Base-by-base conservation (phyloP, 2,113 vertebrate species). In the Petaurus breviceps region DNA sequence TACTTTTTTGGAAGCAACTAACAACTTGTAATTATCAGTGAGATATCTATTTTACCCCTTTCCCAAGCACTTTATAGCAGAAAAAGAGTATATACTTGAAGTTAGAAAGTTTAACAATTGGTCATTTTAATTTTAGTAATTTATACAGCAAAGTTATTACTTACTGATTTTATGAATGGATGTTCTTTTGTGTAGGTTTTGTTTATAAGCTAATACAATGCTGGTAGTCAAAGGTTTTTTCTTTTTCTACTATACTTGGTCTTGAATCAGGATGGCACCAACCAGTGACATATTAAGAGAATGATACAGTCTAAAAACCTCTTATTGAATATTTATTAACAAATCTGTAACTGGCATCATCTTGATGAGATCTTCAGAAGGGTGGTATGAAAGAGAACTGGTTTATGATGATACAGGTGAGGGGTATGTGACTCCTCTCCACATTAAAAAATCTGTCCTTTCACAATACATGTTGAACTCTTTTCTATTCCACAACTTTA, bases 1-100 rank as follows among this genome's bases (percentile, higher is more conserved):
- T 84, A 84, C 16, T 23, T 84, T 95, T 94, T 92, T 95, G 93
- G 28, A 25, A 96, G 46, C 95, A 94, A 97, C 93, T 53, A 93
- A 19, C 47, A 84, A 51, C 68, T 43, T 84, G 19, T 92, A 92
- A 95, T 92, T 92, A 95, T 95, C 94, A 90, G 89, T 14, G 47
- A 95, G 52, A 94, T 16, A 26, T 89, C 95, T 55, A 93, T 31
- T 84, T 24, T 94, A 91, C 46, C 94, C 2, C 92, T n/a, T 8
- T 37, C 43, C 3, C 46, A 96, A 52, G 4, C 51, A 37, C 43
- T 43, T 43, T 6, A 23, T n/a, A 84, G 16, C 4, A 43, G n/a
- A 23, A 84, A 84, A 84, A 77, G 37, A 77, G 19, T n/a, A 77
- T 19, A 22, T 43, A 22, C 7, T 77, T 84, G 37, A 84, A 43